Base-by-base conservation (phyloP, 2,113 vertebrate species). In the Dissostichus mawsoni region DNA sequence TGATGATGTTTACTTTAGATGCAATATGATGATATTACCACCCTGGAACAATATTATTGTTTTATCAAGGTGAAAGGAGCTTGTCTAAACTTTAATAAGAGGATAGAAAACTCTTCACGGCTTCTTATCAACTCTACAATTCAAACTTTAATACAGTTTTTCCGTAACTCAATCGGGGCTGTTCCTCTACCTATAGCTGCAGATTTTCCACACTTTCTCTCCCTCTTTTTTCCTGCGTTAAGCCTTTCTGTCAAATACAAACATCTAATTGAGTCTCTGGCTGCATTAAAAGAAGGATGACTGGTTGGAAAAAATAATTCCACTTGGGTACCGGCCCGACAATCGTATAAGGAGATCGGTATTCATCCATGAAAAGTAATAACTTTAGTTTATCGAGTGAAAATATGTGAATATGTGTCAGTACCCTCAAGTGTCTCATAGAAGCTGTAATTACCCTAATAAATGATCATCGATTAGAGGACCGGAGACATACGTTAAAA, bases 221-320 rank as follows among this genome's bases (percentile, higher is more conserved):
- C 63, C 36, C 52, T 66, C 50, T 77, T 17, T 45, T 55, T 81
- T 25, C 78, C 74, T 75, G 88, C 44, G 75, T 88, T 91, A 93
- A 90, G 77, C 87, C 69, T 23, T 76, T 85, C 90, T 92, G 86
- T 92, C 90, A 92, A 94, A 91, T 84, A 89, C 87, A 92, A 92
- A 92, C 92, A 92, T 94, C 91, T 93, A 90, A 92, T 93, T 94
- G 93, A 87, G 90, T 78, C 76, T 71, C 83, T 83, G 88, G 88
- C 91, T 84, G 83, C 80, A 36, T 25, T n/a, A 62, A 25, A 67
- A 90, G 74, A 89, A 74, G 82, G 91, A 90, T 90, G 87, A 89
- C 91, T 91, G 85, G 88, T 84, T 92, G 90, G 91, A 93, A 93
- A 94, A 90, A 93, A 89, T 82, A 84, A 92, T 93, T 92, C 83